Conservation (phyloP, 2,888 invertebrate genomes). For the Protula sp. region DNA sequence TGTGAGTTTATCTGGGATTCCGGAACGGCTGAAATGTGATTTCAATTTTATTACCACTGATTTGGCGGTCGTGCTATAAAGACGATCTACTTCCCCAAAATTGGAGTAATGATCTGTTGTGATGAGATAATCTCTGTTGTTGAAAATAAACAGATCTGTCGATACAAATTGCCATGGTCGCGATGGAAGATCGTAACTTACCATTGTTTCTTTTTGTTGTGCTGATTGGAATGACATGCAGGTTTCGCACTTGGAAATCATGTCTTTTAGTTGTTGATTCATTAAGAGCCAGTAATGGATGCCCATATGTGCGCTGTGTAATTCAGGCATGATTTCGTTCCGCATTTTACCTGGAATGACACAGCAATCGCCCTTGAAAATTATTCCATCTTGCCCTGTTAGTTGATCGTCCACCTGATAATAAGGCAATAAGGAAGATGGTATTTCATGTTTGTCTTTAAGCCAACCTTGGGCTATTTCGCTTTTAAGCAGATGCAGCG, state of each 20-base stretch:
- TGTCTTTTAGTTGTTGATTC: background rate
- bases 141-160: background rate
- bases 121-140: constrained; percentile 1
- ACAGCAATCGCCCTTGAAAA: constrained; percentile 15
- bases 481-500: background rate
- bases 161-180: constrained; percentile 4
- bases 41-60: background rate
- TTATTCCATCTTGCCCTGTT: constrained; percentile 14
- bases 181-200: constrained; percentile 1
- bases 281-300: background rate
- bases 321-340: background rate
- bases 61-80: background rate
- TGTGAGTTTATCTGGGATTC: background rate
- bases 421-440: constrained; percentile 9
- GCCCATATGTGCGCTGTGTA: constrained; percentile 6
- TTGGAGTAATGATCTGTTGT: constrained; percentile 2
- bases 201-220: constrained; percentile 16
- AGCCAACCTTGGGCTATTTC: background rate
- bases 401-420: constrained; percentile 21
- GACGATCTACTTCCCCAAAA: constrained; percentile 7
- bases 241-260: constrained; percentile 1
- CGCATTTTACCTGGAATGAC: constrained; percentile 11
- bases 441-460: background rate
- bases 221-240: constrained; percentile 14
- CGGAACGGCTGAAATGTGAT: background rate